Evolutionary conservation across 64 coral and sea anemone genomes (phyloP).

Genomic region (Montipora capricornis): DNA sequence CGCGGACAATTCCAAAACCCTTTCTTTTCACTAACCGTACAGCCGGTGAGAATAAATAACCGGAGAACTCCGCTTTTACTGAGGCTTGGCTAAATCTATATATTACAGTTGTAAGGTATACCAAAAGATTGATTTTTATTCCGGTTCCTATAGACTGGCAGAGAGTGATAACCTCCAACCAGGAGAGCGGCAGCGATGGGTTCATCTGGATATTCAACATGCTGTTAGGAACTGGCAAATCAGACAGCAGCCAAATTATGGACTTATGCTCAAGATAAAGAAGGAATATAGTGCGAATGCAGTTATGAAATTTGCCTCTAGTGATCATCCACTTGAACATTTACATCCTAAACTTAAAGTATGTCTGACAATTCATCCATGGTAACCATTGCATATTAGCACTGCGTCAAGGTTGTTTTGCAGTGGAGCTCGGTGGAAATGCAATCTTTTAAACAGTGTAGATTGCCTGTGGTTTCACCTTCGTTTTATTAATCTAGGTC

Average conservation of each 20-base stretch:
- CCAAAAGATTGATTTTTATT: neutral
- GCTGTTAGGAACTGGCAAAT: slow-evolving; percentile 90
- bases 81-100: no score
- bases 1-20: no score
- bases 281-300: slow-evolving; percentile 87
- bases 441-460: no score
- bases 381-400: slow-evolving; percentile 38
- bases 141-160: slow-evolving; percentile 58
- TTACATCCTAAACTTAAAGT: slow-evolving; percentile 76
- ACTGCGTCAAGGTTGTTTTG: neutral
- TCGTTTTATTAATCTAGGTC: no score
- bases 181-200: slow-evolving; percentile 57
- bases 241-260: slow-evolving; percentile 81
- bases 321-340: slow-evolving; percentile 53
- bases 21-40: no score
- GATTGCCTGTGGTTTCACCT: no score
- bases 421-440: no score
- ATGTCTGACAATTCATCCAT: slow-evolving; percentile 76
- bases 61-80: no score
- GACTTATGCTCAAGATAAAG: slow-evolving; percentile 87
- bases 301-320: slow-evolving; percentile 81
- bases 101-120: no score
- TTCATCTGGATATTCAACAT: slow-evolving; percentile 74
- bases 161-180: slow-evolving; percentile 58
- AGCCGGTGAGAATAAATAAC: no score